A percentile compares a stretch with the other conserved stretches of the same genome.
phyloP scores from a whole-genome alignment of 1,140 invertebrate genomes.

The Spodoptera frugiperda region DNA sequence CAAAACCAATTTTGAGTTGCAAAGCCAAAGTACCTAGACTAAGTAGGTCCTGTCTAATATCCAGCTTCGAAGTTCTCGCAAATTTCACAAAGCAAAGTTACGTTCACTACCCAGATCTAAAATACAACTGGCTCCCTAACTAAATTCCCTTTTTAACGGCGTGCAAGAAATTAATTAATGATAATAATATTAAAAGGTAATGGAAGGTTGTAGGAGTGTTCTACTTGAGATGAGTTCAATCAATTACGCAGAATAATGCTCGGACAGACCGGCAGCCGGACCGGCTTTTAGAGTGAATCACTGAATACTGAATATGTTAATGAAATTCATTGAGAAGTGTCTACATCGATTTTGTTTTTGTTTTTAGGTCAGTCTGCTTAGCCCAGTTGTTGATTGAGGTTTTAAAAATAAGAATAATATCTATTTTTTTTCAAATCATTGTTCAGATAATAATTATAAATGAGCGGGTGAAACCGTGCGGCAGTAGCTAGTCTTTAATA shows the following conservation, averaged over 20 bases:
- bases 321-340: constrained; percentile 5
- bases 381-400: too few species aligned
- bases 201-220: constrained; percentile 37
- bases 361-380: too few species aligned
- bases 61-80: too few species aligned
- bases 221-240: constrained; percentile 19
- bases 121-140: not conserved
- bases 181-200: constrained; percentile 48
- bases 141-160: not conserved
- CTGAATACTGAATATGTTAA: constrained; percentile 23
- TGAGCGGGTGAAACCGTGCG: too few species aligned
- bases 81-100: too few species aligned
- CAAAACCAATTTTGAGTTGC: too few species aligned
- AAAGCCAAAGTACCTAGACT: too few species aligned
- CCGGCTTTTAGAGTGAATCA: constrained; percentile 4
- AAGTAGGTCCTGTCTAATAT: too few species aligned
- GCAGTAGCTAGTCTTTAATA: too few species aligned
- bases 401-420: too few species aligned
- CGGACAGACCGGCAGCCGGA: not conserved
- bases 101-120: not conserved
- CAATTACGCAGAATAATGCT: constrained; percentile 30
- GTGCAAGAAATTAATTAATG: constrained; percentile 44
- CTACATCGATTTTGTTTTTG: not conserved
- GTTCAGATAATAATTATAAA: too few species aligned
- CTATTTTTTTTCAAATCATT: too few species aligned